A percentile compares a stretch with the other conserved stretches of the same genome.
These are phyloP conservation scores for Cordilura impudica DNA, from an alignment of 2,888 invertebrate genomes.

Conservation along the genomic window DNA sequence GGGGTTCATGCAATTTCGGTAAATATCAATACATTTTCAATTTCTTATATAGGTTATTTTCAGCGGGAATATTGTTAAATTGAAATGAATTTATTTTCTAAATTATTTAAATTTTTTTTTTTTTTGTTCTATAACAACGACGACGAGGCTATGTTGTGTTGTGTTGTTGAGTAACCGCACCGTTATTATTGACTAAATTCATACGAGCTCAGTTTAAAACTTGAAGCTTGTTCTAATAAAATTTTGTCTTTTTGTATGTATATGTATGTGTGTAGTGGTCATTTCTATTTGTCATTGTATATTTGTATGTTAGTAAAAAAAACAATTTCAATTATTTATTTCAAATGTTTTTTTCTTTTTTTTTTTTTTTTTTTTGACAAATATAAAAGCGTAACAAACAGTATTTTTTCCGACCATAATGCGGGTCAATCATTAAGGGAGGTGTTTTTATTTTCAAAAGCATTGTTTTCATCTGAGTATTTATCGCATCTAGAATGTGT, in stretches of 20 bases:
- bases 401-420: conserved; percentile 33
- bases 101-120: conserved; percentile 6
- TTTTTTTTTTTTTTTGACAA: conserved; percentile 19
- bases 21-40: conserved; percentile 8
- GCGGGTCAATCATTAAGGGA: conserved; percentile 55
- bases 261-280: conserved; percentile 1
- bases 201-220: conserved; percentile 32
- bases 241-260: neutral
- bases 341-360: conserved; percentile 13
- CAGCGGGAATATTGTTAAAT: neutral
- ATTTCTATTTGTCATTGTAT: conserved; percentile 4
- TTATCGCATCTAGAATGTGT: neutral
- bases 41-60: conserved; percentile 24
- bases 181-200: conserved; percentile 56
- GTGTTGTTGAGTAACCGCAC: conserved; percentile 60
- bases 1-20: neutral
- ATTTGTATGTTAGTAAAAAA: neutral
- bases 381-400: conserved; percentile 34
- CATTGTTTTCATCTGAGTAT: neutral
- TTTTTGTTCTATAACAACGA: conserved; percentile 10
- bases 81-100: conserved; percentile 11
- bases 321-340: conserved; percentile 38
- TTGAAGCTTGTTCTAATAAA: conserved; percentile 38
- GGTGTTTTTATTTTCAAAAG: neutral
- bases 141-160: neutral